phyloP scores from a whole-genome alignment of 2,113 vertebrate genomes.

The Anguilla japonica region DNA sequence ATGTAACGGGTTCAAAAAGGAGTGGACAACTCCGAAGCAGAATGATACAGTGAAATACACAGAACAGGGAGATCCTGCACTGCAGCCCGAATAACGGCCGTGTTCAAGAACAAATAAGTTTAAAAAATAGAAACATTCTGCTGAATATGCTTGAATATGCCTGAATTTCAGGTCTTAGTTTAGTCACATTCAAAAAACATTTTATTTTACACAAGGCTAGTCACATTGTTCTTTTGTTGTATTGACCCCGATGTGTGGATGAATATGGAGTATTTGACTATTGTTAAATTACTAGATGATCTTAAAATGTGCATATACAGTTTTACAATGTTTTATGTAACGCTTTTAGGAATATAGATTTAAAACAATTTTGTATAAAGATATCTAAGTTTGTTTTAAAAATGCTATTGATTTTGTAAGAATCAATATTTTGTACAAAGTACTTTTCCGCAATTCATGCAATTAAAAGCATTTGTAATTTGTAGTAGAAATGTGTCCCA shows the following conservation, averaged over 20 bases:
- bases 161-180: background rate
- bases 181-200: background rate
- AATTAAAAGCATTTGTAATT: background rate
- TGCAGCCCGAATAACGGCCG: background rate
- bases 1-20: background rate
- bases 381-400: background rate
- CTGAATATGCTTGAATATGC: background rate
- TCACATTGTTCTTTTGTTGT: background rate
- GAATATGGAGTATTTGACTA: background rate
- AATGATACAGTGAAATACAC: background rate
- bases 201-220: background rate
- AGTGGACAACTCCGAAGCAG: background rate
- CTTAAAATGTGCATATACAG: background rate
- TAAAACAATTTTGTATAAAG: background rate
- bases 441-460: background rate
- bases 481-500: background rate
- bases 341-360: background rate
- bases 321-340: background rate
- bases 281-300: background rate
- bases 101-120: background rate
- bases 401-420: background rate
- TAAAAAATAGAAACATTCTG: background rate
- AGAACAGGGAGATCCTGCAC: background rate
- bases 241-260: background rate
- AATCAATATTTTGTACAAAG: background rate